Conservation (phyloP, 2,113 vertebrate genomes). For the Trogon surrucura region DNA sequence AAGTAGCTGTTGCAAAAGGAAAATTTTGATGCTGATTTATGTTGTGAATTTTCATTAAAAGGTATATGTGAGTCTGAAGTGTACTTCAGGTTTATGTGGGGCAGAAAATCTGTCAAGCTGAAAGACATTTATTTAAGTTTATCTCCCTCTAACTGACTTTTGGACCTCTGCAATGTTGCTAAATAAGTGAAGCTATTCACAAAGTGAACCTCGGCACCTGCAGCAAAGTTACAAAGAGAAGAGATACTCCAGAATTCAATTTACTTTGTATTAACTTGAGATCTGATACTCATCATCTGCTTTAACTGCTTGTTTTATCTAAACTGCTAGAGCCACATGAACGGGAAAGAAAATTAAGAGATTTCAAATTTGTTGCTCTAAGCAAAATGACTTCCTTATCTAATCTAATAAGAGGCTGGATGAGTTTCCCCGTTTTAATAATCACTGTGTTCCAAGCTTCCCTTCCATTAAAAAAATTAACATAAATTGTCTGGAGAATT, state of each 20-base stretch:
- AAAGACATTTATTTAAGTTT: constrained; percentile 47
- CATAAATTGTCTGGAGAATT: constrained; percentile 75
- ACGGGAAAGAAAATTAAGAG: constrained; percentile 77
- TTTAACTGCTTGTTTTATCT: constrained; percentile 80
- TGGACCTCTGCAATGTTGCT: constrained; percentile 10
- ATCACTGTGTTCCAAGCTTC: constrained; percentile 75
- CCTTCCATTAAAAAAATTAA: constrained; percentile 77
- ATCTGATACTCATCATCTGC: constrained; percentile 73
- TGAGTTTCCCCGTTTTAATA: constrained; percentile 80
- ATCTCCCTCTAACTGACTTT: constrained; percentile 44
- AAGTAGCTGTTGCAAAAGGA: neutral
- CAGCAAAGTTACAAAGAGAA: constrained; percentile 67
- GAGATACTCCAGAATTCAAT: constrained; percentile 78
- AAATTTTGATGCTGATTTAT: neutral
- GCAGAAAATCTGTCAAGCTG: constrained; percentile 38
- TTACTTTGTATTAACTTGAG: constrained; percentile 77
- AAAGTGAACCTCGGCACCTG: constrained; percentile 71
- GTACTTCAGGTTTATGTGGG: constrained; percentile 14
- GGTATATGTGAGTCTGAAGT: neutral
- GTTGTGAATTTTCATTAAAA: constrained; percentile 36
- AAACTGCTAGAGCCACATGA: constrained; percentile 77
- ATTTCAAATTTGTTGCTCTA: constrained; percentile 82
- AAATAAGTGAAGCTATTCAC: constrained; percentile 70
- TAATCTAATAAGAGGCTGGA: constrained; percentile 78
- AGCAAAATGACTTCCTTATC: constrained; percentile 82